phyloP scores from a whole-genome alignment of 2,888 invertebrate genomes.

The Periphyllus acericola region DNA sequence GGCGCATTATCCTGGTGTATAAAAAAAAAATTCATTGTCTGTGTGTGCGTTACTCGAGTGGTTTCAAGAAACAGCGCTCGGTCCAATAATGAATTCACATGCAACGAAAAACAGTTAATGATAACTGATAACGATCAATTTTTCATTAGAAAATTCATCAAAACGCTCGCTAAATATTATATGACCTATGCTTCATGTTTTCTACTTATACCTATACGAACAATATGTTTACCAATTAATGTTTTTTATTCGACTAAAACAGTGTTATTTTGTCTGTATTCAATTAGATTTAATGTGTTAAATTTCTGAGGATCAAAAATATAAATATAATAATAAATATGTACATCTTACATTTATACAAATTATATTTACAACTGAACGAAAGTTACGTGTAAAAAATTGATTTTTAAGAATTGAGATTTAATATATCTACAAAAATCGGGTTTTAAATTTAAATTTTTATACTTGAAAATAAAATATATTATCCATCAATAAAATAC shows the following conservation, averaged over 20 bases:
- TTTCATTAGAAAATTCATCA: slow-evolving; percentile 13
- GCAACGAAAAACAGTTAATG: neutral
- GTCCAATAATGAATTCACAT: neutral
- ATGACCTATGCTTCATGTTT: neutral
- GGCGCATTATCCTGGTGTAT: neutral
- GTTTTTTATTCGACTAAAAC: neutral
- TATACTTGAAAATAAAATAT: neutral
- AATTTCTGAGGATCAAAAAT: neutral
- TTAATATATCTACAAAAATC: neutral
- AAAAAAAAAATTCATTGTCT: neutral
- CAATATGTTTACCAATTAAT: neutral
- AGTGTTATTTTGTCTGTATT: neutral
- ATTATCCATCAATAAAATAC: too few relatives aligned
- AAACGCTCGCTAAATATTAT: neutral
- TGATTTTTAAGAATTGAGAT: neutral
- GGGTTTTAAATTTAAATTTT: neutral
- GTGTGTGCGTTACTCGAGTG: neutral
- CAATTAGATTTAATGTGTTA: neutral
- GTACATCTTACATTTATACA: neutral
- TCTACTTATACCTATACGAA: too few relatives aligned
- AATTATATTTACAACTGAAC: too few relatives aligned
- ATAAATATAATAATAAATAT: neutral
- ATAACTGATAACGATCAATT: neutral
- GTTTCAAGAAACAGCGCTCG: neutral
- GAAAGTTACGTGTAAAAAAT: too few relatives aligned